Base-by-base conservation (phyloP, 2,888 invertebrate species). In the Chironomus riparius region DNA sequence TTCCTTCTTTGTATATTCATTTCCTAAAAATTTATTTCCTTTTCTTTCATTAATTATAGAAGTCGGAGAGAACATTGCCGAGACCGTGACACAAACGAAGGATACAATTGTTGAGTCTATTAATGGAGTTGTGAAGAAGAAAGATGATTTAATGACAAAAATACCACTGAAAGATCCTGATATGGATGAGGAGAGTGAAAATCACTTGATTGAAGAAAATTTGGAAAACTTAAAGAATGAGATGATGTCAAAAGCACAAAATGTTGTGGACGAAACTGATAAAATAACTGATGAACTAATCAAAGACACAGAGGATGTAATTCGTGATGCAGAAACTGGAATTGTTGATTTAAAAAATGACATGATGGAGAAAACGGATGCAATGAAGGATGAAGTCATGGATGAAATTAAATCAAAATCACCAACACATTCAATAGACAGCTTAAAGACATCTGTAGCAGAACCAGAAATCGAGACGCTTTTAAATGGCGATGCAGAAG, bases 391-490 rank as follows among this genome's bases (percentile, higher is more conserved):
- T 7, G 68, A 74, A 12, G 3, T 65, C 18, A 48, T 74, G 68
- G 74, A 74, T 7, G 47, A 7, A 38, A 28, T 74, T 6, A 68
- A 38, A 21, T 5, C 6, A 68, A 65, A 62, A 28, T 68, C 71
- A 3, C 72, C 71, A 10, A 15, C 65, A 22, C 72, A 72, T 68
- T 73, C 70, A 68, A 65, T 70, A 10, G 83, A 84, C 68, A 83
- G 83, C 76, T 78, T 84, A 76, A 81, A 81, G 80, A 83, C 83
- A 3, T 81, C 82, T 3, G 82, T 83, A 21, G 82, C 83, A 12
- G 84, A 84, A 77, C 82, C 84, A 69, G 84, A 84, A 79, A 84
- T 83, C 15, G 84, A 76, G 21, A 76, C 22, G 38, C 18, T 75
- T 22, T 10, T 75, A 21, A 75, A 75, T 38, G 68, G 48, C 1